These are phyloP conservation scores for Papilio glaucus DNA, from an alignment of 1,140 invertebrate genomes.

Conservation along the genomic window DNA sequence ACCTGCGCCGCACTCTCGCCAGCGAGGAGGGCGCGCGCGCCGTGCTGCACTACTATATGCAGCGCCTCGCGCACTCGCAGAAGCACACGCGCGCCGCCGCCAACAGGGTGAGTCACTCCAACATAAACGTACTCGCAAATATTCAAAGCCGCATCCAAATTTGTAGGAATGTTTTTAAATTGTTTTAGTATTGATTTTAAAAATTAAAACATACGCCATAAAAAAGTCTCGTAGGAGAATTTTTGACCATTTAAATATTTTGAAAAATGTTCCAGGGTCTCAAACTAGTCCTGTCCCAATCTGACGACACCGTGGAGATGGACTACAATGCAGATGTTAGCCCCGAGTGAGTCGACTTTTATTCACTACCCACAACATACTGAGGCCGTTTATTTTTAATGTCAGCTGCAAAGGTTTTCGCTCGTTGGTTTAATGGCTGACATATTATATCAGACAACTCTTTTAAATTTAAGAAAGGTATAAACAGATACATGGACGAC, in stretches of 20 bases:
- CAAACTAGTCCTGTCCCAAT: conserved; percentile 85
- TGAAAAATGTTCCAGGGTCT: conserved; percentile 82
- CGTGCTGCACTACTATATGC: conserved; percentile 96
- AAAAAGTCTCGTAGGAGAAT: too few relatives aligned
- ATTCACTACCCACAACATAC: too few relatives aligned
- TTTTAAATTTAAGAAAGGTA: too few relatives aligned
- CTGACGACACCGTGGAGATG: conserved; percentile 70
- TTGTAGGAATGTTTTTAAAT: too few relatives aligned
- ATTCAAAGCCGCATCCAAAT: background rate
- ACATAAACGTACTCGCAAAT: background rate
- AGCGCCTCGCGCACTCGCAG: conserved; percentile 92
- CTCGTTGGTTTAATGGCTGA: too few relatives aligned
- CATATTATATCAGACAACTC: too few relatives aligned
- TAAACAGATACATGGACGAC: too few relatives aligned
- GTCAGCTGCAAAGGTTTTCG: too few relatives aligned
- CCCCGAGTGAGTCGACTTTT: conserved; percentile 74
- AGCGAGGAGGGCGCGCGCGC: conserved; percentile 87
- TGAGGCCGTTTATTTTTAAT: too few relatives aligned
- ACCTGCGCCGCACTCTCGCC: conserved; percentile 88
- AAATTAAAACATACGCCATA: too few relatives aligned
- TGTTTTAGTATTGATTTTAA: too few relatives aligned
- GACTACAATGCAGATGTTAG: conserved; percentile 79
- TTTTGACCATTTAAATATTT: too few relatives aligned
- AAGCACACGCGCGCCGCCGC: conserved; percentile 90
- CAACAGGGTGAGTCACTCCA: conserved; percentile 56